A percentile compares a stretch with the other conserved stretches of the same genome.
These are phyloP conservation scores for Nasonia longicornis DNA, from an alignment of 1,140 invertebrate species.

Conservation along the genomic window DNA sequence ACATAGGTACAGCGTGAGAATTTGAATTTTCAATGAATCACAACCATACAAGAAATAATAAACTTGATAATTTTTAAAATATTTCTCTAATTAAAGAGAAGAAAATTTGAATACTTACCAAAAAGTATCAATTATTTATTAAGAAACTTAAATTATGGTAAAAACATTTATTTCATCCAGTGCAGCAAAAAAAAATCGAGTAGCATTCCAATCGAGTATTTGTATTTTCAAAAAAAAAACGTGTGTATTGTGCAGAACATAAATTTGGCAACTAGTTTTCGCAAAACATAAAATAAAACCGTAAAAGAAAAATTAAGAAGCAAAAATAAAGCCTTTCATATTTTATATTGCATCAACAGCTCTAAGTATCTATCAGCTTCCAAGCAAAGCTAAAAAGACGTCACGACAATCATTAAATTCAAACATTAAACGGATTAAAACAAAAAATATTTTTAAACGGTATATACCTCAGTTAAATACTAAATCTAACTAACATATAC, in stretches of 20 bases:
- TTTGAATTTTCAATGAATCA: background rate
- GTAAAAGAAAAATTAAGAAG: background rate
- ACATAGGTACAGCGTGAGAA: background rate
- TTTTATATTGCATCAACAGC: background rate
- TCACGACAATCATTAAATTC: too few relatives aligned
- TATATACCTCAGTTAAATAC: background rate
- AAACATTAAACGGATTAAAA: too few relatives aligned
- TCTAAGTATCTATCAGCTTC: background rate
- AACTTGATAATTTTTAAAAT: too few relatives aligned
- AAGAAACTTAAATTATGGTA: background rate
- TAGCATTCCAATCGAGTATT: background rate
- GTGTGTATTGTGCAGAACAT: constrained; percentile 10
- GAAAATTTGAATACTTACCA: background rate
- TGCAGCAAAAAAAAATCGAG: background rate
- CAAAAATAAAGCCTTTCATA: background rate
- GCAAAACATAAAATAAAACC: background rate
- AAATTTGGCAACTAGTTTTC: background rate
- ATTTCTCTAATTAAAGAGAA: too few relatives aligned
- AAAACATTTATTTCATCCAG: background rate
- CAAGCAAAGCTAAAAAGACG: background rate
- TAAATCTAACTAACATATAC: too few relatives aligned
- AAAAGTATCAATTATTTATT: background rate
- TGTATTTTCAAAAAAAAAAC: background rate
- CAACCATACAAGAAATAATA: background rate
- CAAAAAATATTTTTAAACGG: background rate